These are phyloP conservation scores for Siniperca scherzeri DNA, from an alignment of 2,797 vertebrate species.

Conservation along the genomic window DNA sequence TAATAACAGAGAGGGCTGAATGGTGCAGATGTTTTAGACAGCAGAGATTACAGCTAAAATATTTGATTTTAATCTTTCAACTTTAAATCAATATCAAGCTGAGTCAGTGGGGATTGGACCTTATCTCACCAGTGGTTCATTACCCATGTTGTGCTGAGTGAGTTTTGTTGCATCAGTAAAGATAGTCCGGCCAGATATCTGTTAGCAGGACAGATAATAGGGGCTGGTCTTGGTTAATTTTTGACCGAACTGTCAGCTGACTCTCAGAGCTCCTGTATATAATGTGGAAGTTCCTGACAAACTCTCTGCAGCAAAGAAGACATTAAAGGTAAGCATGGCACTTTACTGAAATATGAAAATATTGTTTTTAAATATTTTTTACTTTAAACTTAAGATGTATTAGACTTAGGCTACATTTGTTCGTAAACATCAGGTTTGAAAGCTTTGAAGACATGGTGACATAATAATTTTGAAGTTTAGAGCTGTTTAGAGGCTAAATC, in stretches of 20 bases:
- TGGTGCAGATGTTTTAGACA: no score
- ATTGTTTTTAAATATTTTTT: background rate
- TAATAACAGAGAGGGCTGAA: no score
- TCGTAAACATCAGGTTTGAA: background rate
- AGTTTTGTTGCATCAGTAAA: conserved; percentile 59
- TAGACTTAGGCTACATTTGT: background rate
- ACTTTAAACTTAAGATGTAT: background rate
- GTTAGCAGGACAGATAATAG: conserved; percentile 26
- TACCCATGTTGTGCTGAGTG: conserved; percentile 23
- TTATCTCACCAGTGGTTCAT: background rate
- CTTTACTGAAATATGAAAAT: background rate
- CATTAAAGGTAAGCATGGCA: conserved; percentile 67
- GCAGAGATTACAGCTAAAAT: no score
- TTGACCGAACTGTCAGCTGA: conserved; percentile 68
- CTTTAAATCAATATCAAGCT: background rate
- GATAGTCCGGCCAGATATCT: conserved; percentile 32
- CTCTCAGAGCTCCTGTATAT: conserved; percentile 63
- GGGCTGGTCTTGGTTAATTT: conserved; percentile 66
- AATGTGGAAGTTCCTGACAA: conserved; percentile 42
- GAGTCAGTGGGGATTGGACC: background rate
- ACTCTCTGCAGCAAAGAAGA: conserved; percentile 72
- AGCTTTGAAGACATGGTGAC: background rate
- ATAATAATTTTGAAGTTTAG: background rate
- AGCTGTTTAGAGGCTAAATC: background rate
- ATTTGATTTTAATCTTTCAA: background rate